Evolutionary conservation across 2,888 invertebrate species (phyloP).

Genomic region (Elysia crispata): DNA sequence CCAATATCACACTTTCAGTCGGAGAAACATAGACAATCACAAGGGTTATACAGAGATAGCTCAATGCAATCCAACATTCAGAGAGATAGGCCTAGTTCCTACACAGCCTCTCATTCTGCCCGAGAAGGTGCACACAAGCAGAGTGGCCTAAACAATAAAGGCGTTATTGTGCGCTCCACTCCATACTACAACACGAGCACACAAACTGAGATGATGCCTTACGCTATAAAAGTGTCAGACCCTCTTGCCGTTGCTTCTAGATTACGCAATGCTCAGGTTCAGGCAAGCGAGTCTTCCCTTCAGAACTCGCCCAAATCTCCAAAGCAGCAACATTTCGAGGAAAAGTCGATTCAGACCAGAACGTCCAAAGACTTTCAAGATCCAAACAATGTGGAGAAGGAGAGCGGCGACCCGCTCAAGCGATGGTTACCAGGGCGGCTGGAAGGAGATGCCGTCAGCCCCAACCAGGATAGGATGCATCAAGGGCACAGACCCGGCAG

Average conservation of each 20-base stretch:
- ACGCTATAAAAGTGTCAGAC: constrained; percentile 49
- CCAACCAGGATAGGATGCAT: not conserved
- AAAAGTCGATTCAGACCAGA: constrained; percentile 58
- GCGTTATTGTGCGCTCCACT: constrained; percentile 66
- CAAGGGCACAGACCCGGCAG: not conserved
- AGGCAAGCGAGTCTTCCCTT: constrained; percentile 48
- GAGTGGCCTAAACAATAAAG: constrained; percentile 21
- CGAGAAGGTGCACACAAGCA: not conserved
- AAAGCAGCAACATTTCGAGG: constrained; percentile 50
- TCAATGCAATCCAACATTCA: not conserved
- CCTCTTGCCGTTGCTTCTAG: constrained; percentile 14
- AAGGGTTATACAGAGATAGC: not conserved
- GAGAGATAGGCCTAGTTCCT: constrained; percentile 26
- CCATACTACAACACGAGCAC: constrained; percentile 73
- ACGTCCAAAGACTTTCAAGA: constrained; percentile 50
- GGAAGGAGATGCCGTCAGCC: not conserved
- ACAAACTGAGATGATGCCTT: constrained; percentile 65
- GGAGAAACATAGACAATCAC: not conserved
- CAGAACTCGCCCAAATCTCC: constrained; percentile 49
- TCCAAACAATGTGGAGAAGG: constrained; percentile 25
- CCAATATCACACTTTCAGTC: not conserved
- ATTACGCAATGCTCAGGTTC: constrained; percentile 41
- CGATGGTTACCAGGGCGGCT: not conserved
- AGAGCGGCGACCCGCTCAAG: constrained; percentile 20
- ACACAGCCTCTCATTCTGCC: not conserved